Evolutionary conservation across 53 echinoderm and acorn worm species (phyloP).

Genomic region (Crossaster papposus): DNA sequence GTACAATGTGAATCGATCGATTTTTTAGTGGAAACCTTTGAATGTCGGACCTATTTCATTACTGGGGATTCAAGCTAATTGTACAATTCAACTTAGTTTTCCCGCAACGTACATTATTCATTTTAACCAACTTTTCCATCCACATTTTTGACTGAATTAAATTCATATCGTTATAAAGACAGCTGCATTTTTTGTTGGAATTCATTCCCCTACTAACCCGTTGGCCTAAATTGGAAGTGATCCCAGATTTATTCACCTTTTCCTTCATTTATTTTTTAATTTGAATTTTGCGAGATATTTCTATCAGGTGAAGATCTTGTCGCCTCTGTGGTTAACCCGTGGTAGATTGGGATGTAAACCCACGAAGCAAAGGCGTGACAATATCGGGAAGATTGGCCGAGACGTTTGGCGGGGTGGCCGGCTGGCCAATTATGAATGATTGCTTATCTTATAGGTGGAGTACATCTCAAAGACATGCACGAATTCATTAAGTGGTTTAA

Average conservation of each 20-base stretch:
- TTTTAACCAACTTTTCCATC: not conserved
- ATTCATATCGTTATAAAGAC: not conserved
- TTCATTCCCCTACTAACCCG: not conserved
- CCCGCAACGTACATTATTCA: not conserved
- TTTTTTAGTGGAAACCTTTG: not conserved
- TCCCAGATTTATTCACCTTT: conserved; percentile 19
- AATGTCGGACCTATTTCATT: too few relatives aligned
- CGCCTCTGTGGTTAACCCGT: conserved; percentile 3
- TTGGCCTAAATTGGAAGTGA: not conserved
- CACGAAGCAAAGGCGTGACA: not conserved
- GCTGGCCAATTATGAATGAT: not conserved
- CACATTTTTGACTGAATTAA: not conserved
- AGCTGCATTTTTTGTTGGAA: conserved; percentile 4
- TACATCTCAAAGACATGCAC: not conserved
- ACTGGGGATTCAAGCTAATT: not conserved
- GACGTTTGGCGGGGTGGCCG: not conserved
- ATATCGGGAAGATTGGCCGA: not conserved
- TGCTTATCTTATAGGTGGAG: not conserved
- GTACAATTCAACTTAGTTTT: not conserved
- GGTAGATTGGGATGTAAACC: not conserved
- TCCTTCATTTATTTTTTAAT: conserved; percentile 28
- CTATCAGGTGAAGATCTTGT: conserved; percentile 26
- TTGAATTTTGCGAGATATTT: conserved; percentile 24
- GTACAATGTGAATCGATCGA: not conserved
- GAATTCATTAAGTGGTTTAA: not conserved